A percentile compares a stretch with the other conserved stretches of the same genome.
Evolutionary conservation across 35 echinoderm and acorn worm genomes (phyloP).

Genomic region (Anneissia japonica): DNA sequence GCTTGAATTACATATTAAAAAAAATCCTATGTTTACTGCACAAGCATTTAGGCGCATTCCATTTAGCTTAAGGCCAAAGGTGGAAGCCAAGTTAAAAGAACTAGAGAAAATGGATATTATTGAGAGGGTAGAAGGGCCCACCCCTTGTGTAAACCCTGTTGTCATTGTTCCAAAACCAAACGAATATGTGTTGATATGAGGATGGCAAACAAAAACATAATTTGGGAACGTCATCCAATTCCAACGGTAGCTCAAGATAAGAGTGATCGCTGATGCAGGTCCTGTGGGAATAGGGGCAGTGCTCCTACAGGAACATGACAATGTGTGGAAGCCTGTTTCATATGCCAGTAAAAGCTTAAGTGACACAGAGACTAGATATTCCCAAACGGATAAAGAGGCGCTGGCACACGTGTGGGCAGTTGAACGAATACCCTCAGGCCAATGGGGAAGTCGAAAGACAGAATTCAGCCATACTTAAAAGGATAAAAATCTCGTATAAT

Average conservation of each 20-base stretch:
- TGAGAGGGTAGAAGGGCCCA: constrained; percentile 1
- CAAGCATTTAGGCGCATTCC: not conserved
- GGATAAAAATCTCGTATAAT: too few relatives aligned
- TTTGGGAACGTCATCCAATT: constrained; percentile 11
- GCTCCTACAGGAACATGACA: constrained; percentile 3
- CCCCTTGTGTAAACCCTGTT: constrained; percentile 8
- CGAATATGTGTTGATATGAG: constrained; percentile 25
- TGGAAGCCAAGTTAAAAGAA: constrained; percentile 1
- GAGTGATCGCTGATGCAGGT: not conserved
- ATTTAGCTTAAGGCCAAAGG: not conserved
- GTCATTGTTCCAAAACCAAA: constrained; percentile 9
- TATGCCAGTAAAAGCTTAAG: constrained; percentile 1
- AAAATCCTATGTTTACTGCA: not conserved
- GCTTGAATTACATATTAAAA: not conserved
- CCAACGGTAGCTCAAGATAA: not conserved
- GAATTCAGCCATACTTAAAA: too few relatives aligned
- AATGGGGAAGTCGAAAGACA: too few relatives aligned
- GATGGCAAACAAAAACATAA: not conserved
- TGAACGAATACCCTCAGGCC: not conserved
- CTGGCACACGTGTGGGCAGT: not conserved
- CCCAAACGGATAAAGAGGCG: constrained; percentile 21
- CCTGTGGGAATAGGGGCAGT: constrained; percentile 19
- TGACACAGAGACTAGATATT: not conserved
- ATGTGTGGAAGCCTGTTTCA: not conserved
- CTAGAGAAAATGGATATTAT: not conserved